Percentiles rank a stretch among this genome's conserved stretches.
phyloP scores from a whole-genome alignment of 2,888 invertebrate species.

The Margaritifera margaritifera region DNA sequence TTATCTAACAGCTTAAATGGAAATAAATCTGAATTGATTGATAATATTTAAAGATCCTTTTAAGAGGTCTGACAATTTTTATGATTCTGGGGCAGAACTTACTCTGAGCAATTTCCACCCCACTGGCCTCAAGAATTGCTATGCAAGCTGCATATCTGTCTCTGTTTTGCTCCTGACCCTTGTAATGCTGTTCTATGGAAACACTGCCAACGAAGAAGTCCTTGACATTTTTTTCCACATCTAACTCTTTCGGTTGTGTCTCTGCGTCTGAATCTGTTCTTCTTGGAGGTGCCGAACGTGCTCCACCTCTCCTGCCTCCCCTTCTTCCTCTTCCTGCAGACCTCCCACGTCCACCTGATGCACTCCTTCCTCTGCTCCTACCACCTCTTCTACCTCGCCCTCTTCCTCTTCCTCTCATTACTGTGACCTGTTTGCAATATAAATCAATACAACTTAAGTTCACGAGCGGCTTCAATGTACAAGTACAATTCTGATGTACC shows the following conservation, averaged over 20 bases:
- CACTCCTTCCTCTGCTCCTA: slow-evolving; percentile 33
- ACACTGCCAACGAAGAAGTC: slow-evolving; percentile 64
- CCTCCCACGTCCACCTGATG: slow-evolving; percentile 25
- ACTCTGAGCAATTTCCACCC: slow-evolving; percentile 67
- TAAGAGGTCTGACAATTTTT: neutral
- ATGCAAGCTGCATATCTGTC: slow-evolving; percentile 62
- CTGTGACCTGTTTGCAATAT: slow-evolving; percentile 21
- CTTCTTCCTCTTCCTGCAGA: slow-evolving; percentile 14
- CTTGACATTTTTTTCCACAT: slow-evolving; percentile 56
- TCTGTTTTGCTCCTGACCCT: slow-evolving; percentile 59
- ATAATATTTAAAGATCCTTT: too few relatives aligned
- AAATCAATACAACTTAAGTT: neutral
- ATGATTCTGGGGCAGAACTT: slow-evolving; percentile 29
- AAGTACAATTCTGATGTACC: too few relatives aligned
- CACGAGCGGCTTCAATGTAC: neutral
- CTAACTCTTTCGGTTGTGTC: slow-evolving; percentile 31
- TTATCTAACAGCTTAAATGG: too few relatives aligned
- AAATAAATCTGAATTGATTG: too few relatives aligned
- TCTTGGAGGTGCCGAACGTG: slow-evolving; percentile 7
- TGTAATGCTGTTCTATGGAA: slow-evolving; percentile 59
- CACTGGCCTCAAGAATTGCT: slow-evolving; percentile 56
- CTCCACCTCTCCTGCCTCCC: slow-evolving; percentile 12
- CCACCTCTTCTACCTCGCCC: slow-evolving; percentile 33
- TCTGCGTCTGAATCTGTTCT: slow-evolving; percentile 2
- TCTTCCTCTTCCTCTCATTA: slow-evolving; percentile 37